Evolutionary conservation across 2,797 vertebrate species (phyloP), one percentile per base, ranked within the genome.

Genomic region (Sorex maritimensis): DNA sequence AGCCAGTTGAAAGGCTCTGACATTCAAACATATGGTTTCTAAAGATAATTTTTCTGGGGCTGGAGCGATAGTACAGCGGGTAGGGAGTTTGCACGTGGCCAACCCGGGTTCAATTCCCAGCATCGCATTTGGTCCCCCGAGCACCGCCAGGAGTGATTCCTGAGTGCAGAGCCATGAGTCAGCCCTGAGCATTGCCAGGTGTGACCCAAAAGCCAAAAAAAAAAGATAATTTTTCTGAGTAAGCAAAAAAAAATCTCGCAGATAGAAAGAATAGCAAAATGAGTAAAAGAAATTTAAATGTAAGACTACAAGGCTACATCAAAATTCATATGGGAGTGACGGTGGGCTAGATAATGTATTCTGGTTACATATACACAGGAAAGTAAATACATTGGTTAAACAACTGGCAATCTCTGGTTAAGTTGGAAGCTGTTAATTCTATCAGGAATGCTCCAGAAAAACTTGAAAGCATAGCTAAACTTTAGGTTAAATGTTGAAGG

Each of bases 401-500:
- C n/a, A n/a, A 4, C 12, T 69, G 46, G n/a, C 8, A 6, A 13
- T 38, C 28, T 77, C 69, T 78, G 17, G 2, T 63, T 41, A 13
- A 63, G 11, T 73, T 17, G 14, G 23, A 90, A 88, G 28, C 38
- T 63, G 67, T 71, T 68, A 90, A 84, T 2, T 52, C 38, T 78
- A 28, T 38, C 71, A 68, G 1, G 0, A 49, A 81, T 58, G 41
- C 7, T 74, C 41, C 49, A 46, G 19, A 41, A 92, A 85, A 8
- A 28, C 23, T 74, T n/a, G 15, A 72, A 88, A 85, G 7, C 14
- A 58, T 13, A 79, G 5, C 14, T 41, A 19, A 41, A 1, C 0
- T 79, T 61, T 49, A 72, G 5, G 38, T 61, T 81, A 86, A 93
- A 79, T 44, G 26, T 49, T 93, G 26, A 68, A 88, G 67, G 10